Evolutionary conservation across 2,888 invertebrate genomes (phyloP).

Genomic region (Dryococelus australis): DNA sequence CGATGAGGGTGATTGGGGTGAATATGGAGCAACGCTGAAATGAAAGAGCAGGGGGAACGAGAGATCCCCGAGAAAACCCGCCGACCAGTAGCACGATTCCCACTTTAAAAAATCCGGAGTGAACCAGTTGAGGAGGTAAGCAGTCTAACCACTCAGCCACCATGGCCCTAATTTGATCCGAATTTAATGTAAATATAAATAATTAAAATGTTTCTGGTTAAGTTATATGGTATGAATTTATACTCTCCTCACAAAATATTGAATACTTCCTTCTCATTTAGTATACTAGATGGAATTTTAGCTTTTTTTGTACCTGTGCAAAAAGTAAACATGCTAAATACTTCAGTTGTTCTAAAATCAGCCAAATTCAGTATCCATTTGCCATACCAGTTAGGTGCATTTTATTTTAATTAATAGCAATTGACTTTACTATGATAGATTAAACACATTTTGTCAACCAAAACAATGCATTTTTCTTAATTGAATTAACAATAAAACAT

Average conservation of each 20-base stretch:
- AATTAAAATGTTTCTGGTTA: not conserved
- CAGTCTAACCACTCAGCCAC: too few relatives aligned
- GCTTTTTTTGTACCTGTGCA: not conserved
- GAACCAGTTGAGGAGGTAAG: too few relatives aligned
- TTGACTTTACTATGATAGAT: not conserved
- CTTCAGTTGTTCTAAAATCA: slow-evolving; percentile 17
- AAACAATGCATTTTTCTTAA: not conserved
- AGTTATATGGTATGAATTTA: not conserved
- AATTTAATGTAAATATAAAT: not conserved
- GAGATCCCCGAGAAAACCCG: too few relatives aligned
- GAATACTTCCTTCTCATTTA: not conserved
- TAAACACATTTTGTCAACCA: not conserved
- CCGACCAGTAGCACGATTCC: too few relatives aligned
- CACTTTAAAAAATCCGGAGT: too few relatives aligned
- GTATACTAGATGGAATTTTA: not conserved
- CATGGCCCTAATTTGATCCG: not conserved
- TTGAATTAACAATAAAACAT: not conserved
- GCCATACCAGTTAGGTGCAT: not conserved
- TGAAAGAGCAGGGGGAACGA: too few relatives aligned
- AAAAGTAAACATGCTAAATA: not conserved
- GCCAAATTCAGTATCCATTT: not conserved
- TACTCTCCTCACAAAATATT: not conserved
- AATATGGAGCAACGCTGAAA: too few relatives aligned
- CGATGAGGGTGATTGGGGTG: too few relatives aligned
- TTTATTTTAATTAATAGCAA: not conserved